Percentiles rank a stretch among this genome's conserved stretches.
Evolutionary conservation across 2,888 invertebrate species (phyloP).

Genomic region (Choristoneura rosaceana): DNA sequence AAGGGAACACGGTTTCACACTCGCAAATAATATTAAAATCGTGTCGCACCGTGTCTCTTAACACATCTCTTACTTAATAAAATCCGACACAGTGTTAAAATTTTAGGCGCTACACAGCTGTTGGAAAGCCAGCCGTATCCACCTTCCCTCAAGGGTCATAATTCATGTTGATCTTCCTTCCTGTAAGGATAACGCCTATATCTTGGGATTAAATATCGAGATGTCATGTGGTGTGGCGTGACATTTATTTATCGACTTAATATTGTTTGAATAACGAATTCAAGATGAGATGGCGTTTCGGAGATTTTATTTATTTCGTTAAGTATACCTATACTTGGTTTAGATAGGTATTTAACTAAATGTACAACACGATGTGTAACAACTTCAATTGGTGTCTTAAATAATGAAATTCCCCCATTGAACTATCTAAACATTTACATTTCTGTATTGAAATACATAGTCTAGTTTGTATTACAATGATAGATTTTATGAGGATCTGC

Average conservation of each 20-base stretch:
- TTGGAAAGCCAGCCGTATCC: conserved; percentile 40
- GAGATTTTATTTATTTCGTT: background rate
- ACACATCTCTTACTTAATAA: conserved; percentile 17
- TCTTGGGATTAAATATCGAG: conserved; percentile 36
- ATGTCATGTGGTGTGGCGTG: conserved; percentile 22
- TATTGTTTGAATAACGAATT: conserved; percentile 36
- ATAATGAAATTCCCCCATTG: too few relatives aligned
- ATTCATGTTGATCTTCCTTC: conserved; percentile 49
- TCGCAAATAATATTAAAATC: conserved; percentile 19
- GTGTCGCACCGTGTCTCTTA: conserved; percentile 9
- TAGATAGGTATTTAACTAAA: too few relatives aligned
- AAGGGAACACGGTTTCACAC: conserved; percentile 5
- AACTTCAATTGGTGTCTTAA: too few relatives aligned
- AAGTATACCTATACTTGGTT: too few relatives aligned
- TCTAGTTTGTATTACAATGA: too few relatives aligned
- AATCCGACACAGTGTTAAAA: conserved; percentile 17
- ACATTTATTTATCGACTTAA: conserved; percentile 34
- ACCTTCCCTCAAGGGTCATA: conserved; percentile 48
- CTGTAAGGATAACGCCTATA: conserved; percentile 47
- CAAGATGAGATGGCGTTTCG: background rate
- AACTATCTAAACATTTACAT: too few relatives aligned
- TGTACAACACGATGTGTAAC: too few relatives aligned
- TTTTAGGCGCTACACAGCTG: background rate
- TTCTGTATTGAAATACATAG: too few relatives aligned
- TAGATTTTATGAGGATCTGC: too few relatives aligned